phyloP scores from a whole-genome alignment of 2,888 invertebrate species.

The Dendrolimus pini region DNA sequence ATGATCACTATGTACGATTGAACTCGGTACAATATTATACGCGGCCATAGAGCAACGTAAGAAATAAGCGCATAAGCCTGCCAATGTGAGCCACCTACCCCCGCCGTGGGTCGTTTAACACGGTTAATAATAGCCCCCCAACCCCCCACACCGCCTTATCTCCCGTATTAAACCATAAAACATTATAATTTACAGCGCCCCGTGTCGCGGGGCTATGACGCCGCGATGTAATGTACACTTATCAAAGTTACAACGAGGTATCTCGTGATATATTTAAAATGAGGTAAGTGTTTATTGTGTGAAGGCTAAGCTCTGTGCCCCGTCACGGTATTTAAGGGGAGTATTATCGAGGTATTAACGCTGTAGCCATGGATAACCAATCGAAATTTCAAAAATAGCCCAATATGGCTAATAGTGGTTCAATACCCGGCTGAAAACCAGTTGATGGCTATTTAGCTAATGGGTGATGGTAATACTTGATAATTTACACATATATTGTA shows the following conservation, averaged over 20 bases:
- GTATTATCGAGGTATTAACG: not conserved
- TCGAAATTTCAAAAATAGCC: too few species aligned
- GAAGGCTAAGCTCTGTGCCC: not conserved
- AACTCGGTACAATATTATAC: too few species aligned
- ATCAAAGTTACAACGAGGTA: not conserved
- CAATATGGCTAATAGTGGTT: too few species aligned
- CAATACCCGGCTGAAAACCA: too few species aligned
- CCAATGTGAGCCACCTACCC: constrained; percentile 11
- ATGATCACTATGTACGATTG: too few species aligned
- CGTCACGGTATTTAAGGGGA: not conserved
- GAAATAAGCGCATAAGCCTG: too few species aligned
- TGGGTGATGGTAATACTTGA: too few species aligned
- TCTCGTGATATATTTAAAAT: not conserved
- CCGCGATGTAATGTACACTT: constrained; percentile 25
- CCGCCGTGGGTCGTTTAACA: constrained; percentile 49
- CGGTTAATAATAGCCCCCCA: constrained; percentile 70
- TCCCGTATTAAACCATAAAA: constrained; percentile 76
- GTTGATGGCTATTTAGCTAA: too few species aligned
- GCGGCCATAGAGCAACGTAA: too few species aligned
- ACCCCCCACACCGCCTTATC: constrained; percentile 62
- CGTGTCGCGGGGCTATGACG: constrained; percentile 62
- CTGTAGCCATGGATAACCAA: too few species aligned
- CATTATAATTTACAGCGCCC: constrained; percentile 71
- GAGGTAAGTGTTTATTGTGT: not conserved
- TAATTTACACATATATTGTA: too few species aligned